A percentile compares a stretch with the other conserved stretches of the same genome.
Evolutionary conservation across 2,113 vertebrate genomes (phyloP).

Genomic region (Misgurnus anguillicaudatus): DNA sequence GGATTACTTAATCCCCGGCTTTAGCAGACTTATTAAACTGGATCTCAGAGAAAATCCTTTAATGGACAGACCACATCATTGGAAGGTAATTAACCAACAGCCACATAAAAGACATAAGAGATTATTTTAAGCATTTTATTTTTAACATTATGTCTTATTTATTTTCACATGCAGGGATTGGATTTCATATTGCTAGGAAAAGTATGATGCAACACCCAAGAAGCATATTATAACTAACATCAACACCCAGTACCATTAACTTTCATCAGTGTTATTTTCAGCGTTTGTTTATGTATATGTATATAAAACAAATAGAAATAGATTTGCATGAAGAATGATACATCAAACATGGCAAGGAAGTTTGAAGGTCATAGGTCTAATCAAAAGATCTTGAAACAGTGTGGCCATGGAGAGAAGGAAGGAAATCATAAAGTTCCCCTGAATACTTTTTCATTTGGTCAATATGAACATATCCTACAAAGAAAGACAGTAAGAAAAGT

Average conservation of each 20-base stretch:
- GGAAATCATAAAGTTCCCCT: constrained; percentile 65
- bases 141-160: constrained; percentile 13
- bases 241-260: background rate
- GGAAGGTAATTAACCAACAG: constrained; percentile 48
- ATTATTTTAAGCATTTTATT: background rate
- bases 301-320: background rate
- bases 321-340: background rate
- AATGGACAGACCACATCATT: constrained; percentile 45
- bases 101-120: background rate
- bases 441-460: constrained; percentile 66
- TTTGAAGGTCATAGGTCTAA: background rate
- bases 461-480: constrained; percentile 63
- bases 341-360: background rate
- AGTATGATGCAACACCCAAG: constrained; percentile 1
- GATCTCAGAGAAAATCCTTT: constrained; percentile 53
- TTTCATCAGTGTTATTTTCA: too few species aligned
- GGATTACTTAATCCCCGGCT: constrained; percentile 50
- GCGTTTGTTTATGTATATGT: background rate
- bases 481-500: constrained; percentile 8
- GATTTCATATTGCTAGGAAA: constrained; percentile 53
- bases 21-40: constrained; percentile 46
- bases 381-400: constrained; percentile 50
- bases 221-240: background rate
- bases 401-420: constrained; percentile 50
- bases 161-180: constrained; percentile 47